Percentiles rank a stretch among this genome's conserved stretches.
Conservation (phyloP, 2,113 vertebrate species). For the Athene noctua region DNA sequence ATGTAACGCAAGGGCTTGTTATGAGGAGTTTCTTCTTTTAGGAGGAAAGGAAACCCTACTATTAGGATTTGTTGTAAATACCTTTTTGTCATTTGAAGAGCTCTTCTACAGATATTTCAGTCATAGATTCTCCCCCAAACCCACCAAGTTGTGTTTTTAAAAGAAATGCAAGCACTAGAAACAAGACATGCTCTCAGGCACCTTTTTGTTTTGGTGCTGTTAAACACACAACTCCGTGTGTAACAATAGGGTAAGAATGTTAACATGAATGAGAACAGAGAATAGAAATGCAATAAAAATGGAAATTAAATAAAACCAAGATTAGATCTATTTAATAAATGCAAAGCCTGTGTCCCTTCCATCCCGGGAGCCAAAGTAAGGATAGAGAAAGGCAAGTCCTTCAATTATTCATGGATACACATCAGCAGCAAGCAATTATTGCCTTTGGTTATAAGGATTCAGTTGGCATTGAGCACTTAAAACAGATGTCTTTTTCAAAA, state of each 20-base stretch:
- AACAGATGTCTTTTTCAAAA: conserved; percentile 41
- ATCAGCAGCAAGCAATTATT: conserved; percentile 60
- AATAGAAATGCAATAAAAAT: conserved; percentile 45
- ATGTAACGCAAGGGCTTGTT: background rate
- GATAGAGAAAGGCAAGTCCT: conserved; percentile 20
- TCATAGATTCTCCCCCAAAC: background rate
- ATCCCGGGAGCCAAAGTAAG: conserved; percentile 43
- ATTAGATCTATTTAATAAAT: conserved; percentile 53
- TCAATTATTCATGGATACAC: conserved; percentile 67
- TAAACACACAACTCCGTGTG: background rate
- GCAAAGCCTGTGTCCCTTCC: background rate
- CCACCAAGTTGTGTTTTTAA: background rate
- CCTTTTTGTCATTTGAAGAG: background rate
- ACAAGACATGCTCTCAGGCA: background rate
- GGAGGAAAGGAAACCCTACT: background rate
- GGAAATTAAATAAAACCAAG: conserved; percentile 51
- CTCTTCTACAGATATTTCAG: background rate
- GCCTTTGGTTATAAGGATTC: conserved; percentile 35
- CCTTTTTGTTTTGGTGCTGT: background rate
- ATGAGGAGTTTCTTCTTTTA: background rate
- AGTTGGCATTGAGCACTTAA: conserved; percentile 45
- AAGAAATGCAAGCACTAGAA: background rate
- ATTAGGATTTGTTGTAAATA: background rate
- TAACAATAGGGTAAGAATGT: background rate
- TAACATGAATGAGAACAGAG: background rate